Conservation (phyloP, 2,888 invertebrate genomes). For the Peribatodes rhomboidaria region DNA sequence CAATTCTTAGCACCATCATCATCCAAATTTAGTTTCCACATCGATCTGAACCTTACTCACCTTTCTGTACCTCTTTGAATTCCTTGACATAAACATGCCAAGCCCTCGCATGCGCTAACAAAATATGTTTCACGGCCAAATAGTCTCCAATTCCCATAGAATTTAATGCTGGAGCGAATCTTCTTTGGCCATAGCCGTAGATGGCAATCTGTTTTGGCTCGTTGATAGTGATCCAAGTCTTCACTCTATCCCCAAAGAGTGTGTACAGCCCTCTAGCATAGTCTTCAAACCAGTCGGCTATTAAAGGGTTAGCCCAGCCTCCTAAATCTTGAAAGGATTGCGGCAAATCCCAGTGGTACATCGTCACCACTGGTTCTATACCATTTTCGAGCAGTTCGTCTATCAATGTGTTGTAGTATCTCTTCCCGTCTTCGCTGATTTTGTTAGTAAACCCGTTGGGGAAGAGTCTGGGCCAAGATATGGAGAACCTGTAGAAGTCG, state of each 20-base stretch:
- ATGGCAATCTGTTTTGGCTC: conserved; percentile 80
- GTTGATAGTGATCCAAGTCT: conserved; percentile 87
- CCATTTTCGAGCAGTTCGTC: conserved; percentile 85
- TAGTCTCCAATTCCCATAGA: conserved; percentile 82
- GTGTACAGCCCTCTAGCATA: conserved; percentile 79
- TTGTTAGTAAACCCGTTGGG: conserved; percentile 84
- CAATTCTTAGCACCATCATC: no score
- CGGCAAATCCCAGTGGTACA: conserved; percentile 87
- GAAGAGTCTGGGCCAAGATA: conserved; percentile 89
- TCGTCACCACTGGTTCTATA: conserved; percentile 87
- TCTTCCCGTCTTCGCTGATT: conserved; percentile 86
- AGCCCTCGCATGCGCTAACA: conserved; percentile 85
- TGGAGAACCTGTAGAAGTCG: conserved; percentile 86
- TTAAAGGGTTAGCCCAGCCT: conserved; percentile 82
- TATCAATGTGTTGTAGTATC: conserved; percentile 89
- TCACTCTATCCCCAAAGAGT: conserved; percentile 81
- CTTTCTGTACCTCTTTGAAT: conserved; percentile 65
- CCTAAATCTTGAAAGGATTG: conserved; percentile 85
- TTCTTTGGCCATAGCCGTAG: conserved; percentile 75
- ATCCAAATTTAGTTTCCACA: no score
- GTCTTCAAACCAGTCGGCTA: conserved; percentile 80
- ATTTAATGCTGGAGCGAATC: conserved; percentile 71
- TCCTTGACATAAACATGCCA: conserved; percentile 79
- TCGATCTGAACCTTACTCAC: conserved; percentile 44
- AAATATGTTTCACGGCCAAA: conserved; percentile 78